Conservation (phyloP, 2,797 vertebrate species). For the Heteromormyrus szaboi region DNA sequence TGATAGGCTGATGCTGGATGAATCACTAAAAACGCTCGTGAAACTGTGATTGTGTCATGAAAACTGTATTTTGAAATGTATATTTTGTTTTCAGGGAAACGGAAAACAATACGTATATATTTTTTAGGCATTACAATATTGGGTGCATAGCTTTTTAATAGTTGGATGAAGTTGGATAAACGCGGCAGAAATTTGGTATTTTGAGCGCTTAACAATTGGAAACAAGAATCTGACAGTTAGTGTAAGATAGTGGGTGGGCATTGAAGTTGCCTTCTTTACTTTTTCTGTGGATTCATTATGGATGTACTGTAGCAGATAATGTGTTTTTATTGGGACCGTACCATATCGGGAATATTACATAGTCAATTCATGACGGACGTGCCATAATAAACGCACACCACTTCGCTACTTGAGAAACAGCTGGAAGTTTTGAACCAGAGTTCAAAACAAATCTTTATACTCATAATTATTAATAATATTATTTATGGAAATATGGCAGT, state of each 20-base stretch:
- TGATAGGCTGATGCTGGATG: not conserved
- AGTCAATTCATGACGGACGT: slow-evolving; percentile 36
- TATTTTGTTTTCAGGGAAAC: not conserved
- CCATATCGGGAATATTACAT: slow-evolving; percentile 2
- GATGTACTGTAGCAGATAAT: not conserved
- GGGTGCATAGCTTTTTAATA: not conserved
- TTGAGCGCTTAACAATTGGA: not conserved
- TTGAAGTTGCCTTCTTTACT: not conserved
- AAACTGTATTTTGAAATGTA: not conserved
- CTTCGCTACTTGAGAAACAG: not conserved
- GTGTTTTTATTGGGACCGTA: not conserved
- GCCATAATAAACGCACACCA: slow-evolving; percentile 32
- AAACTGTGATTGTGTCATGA: not conserved
- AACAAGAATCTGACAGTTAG: not conserved
- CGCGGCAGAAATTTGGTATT: not conserved
- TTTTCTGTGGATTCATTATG: not conserved
- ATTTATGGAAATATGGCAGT: not conserved
- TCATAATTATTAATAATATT: not conserved
- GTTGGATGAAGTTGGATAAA: not conserved
- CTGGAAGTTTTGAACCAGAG: not conserved
- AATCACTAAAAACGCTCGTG: not conserved
- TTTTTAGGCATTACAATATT: not conserved
- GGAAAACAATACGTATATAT: not conserved
- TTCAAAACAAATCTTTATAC: not conserved
- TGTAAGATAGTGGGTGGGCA: not conserved